Percentiles rank a stretch among this genome's conserved stretches.
phyloP scores from a whole-genome alignment of 2,113 vertebrate species.

The Periophthalmodon schlosseri region DNA sequence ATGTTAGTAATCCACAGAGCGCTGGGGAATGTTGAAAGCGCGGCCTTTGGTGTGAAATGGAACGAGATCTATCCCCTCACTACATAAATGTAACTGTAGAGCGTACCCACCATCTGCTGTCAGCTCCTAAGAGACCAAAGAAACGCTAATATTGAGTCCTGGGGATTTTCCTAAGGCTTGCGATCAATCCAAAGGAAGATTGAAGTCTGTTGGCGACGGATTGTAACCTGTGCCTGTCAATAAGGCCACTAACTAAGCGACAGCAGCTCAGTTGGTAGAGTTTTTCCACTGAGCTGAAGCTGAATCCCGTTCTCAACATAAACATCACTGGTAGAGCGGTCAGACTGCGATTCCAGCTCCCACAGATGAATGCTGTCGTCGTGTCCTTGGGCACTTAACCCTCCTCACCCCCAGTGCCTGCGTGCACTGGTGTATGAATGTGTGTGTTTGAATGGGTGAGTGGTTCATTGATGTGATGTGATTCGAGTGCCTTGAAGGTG shows the following conservation, averaged over 20 bases:
- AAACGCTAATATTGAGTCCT: not conserved
- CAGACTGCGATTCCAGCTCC: too few relatives aligned
- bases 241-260: not conserved
- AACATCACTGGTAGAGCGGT: too few relatives aligned
- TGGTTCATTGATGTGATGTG: too few relatives aligned
- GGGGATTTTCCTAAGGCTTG: not conserved
- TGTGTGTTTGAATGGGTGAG: too few relatives aligned
- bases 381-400: too few relatives aligned
- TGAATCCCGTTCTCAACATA: too few relatives aligned
- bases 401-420: too few relatives aligned
- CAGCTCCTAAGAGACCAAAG: conserved; percentile 4
- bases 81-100: conserved; percentile 26
- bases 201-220: not conserved
- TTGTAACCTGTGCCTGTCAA: not conserved
- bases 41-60: conserved; percentile 28
- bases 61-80: conserved; percentile 28
- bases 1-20: conserved; percentile 27
- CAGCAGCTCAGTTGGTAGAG: too few relatives aligned
- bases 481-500: too few relatives aligned
- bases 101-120: conserved; percentile 31
- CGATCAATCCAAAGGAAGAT: not conserved
- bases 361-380: too few relatives aligned
- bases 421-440: too few relatives aligned
- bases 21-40: conserved; percentile 33
- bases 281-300: too few relatives aligned